A percentile compares a stretch with the other conserved stretches of the same genome.
Evolutionary conservation across 2,113 vertebrate species (phyloP).

Genomic region (Canis aureus): DNA sequence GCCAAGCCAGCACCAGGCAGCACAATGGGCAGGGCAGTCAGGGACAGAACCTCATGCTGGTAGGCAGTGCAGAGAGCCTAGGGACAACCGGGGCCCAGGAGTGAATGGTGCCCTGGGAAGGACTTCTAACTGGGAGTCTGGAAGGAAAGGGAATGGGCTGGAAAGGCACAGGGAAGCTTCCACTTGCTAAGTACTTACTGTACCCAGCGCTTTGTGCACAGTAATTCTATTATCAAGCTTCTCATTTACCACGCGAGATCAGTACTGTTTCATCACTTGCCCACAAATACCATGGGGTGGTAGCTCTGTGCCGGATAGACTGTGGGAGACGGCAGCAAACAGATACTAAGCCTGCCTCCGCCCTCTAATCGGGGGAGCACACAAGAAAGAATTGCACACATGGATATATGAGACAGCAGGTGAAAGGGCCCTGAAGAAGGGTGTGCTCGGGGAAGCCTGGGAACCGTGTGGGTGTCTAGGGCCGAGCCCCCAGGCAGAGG

Average conservation of each 20-base stretch:
- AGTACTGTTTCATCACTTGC: background rate
- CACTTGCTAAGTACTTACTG: background rate
- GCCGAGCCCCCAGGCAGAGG: background rate
- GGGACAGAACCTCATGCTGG: background rate
- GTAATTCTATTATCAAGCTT: rapidly evolving
- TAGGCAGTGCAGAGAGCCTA: background rate
- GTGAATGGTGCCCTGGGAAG: background rate
- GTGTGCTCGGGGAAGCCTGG: background rate
- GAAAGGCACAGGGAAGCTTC: background rate
- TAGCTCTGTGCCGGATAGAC: background rate
- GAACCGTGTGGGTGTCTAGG: rapidly evolving
- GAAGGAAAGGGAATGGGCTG: background rate
- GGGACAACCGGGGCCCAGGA: rapidly evolving
- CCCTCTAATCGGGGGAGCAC: background rate
- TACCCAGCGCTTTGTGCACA: rapidly evolving
- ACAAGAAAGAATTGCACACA: background rate
- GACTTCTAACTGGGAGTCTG: background rate
- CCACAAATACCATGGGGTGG: too few relatives aligned
- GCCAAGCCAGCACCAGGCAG: rapidly evolving
- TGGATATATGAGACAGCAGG: rapidly evolving
- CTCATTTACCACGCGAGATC: rapidly evolving
- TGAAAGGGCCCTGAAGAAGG: background rate
- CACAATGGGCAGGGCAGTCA: rapidly evolving
- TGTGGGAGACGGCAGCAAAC: background rate
- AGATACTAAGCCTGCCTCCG: too few relatives aligned